These are phyloP conservation scores for Cromileptes altivelis DNA, from an alignment of 2,113 vertebrate species.

Conservation along the genomic window DNA sequence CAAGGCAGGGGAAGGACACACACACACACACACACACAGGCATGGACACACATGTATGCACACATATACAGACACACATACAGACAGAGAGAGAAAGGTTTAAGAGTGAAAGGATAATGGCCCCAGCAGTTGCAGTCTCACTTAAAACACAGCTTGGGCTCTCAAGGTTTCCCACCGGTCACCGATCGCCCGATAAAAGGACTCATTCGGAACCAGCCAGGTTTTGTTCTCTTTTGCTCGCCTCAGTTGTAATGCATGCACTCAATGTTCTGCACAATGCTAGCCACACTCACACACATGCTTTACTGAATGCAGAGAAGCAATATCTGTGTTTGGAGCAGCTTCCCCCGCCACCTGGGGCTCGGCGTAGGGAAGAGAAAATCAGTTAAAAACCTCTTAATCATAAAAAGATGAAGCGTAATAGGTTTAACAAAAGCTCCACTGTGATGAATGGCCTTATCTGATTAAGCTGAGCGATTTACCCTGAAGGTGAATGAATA, in stretches of 20 bases:
- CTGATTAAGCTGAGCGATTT: slow-evolving; percentile 71
- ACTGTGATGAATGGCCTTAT: slow-evolving; percentile 62
- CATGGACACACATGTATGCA: slow-evolving; percentile 75
- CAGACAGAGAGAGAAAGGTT: slow-evolving; percentile 78
- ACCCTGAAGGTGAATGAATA: slow-evolving; percentile 66
- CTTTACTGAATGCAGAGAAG: slow-evolving; percentile 37
- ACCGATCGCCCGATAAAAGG: slow-evolving; percentile 77
- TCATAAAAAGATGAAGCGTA: slow-evolving; percentile 69
- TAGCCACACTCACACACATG: slow-evolving; percentile 31
- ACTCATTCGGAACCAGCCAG: slow-evolving; percentile 77
- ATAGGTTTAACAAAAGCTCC: slow-evolving; percentile 68
- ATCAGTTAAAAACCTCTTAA: slow-evolving; percentile 70
- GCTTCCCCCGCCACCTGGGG: slow-evolving; percentile 67
- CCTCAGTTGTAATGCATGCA: slow-evolving; percentile 72
- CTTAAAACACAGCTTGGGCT: slow-evolving; percentile 85
- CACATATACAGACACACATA: slow-evolving; percentile 77
- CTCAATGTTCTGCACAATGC: slow-evolving; percentile 67
- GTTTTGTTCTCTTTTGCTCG: slow-evolving; percentile 76
- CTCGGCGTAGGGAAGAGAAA: slow-evolving; percentile 7
- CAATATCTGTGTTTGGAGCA: slow-evolving; percentile 47
- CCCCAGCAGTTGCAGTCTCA: slow-evolving; percentile 84
- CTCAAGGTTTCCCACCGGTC: slow-evolving; percentile 81
- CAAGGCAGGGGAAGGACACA: slow-evolving; percentile 81
- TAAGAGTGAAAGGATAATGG: slow-evolving; percentile 87
- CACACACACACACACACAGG: slow-evolving; percentile 70